Evolutionary conservation across 2,888 invertebrate species (phyloP), one percentile per base, ranked within the genome.

Genomic region (Patella depressa): DNA sequence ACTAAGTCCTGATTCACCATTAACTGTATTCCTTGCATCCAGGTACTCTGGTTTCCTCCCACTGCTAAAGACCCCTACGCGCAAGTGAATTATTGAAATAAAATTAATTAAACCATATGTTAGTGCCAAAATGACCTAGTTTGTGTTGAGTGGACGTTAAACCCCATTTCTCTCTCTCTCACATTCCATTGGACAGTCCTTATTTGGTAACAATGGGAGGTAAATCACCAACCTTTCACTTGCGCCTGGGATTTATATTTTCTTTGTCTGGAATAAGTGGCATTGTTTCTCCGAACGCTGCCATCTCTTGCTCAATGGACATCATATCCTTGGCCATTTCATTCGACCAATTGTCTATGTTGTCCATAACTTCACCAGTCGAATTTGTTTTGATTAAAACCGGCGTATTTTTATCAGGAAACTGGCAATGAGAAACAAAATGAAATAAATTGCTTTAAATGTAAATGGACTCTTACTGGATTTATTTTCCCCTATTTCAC

Each of bases 241-340:
- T 65, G 19, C 24, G 19, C 24, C 24, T 65, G 3, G 65, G 65
- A 24, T 65, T 65, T 3, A 65, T 19, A 24, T 65, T 65, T 65
- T 65, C 65, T 65, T 65, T 65, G 14, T 65, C 65, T 45, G 45
- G 45, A 65, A 65, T 65, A 19, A 24, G 19, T 12, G 65, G 65
- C 77, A 84, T 80, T 24, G 78, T 82, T 70, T 91, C 91, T 3
- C 90, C 90, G 79, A 91, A 91, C 2, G 91, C 91, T 69, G 88
- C 90, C 79, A 87, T 84, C 78, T 91, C 91, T 78, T 90, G 88
- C 76, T 90, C 89, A 45, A 91, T 76, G 1, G 90, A 86, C 88
- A 91, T 88, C 90, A 91, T 91, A 45, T 89, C 90, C 24, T 86
- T 82, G 17, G 91, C 91, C 89, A 91, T 89, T 19, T 87, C 86